Percentiles rank a stretch among this genome's conserved stretches.
phyloP scores from a whole-genome alignment of 2,113 vertebrate genomes.

The Suncus etruscus region DNA sequence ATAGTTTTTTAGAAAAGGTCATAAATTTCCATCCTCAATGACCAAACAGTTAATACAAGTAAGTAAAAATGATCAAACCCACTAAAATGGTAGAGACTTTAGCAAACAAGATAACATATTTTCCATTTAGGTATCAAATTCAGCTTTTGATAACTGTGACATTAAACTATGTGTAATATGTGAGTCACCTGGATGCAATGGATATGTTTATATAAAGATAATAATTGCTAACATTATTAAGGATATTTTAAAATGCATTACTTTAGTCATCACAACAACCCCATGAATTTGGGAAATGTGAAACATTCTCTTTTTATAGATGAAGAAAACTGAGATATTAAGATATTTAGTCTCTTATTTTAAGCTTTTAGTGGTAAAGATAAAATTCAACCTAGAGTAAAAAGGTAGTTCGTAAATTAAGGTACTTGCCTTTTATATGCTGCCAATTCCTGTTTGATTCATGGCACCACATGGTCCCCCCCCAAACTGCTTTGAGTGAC shows the following conservation, averaged over 20 bases:
- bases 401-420: too few relatives aligned
- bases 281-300: background rate
- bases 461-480: too few relatives aligned
- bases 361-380: too few relatives aligned
- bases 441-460: too few relatives aligned
- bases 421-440: too few relatives aligned
- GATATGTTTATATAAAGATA: background rate
- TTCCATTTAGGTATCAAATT: background rate
- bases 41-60: background rate
- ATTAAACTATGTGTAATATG: background rate
- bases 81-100: background rate
- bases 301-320: too few relatives aligned
- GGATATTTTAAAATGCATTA: background rate
- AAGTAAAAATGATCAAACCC: background rate
- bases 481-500: too few relatives aligned
- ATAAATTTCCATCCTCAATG: background rate
- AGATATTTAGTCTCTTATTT: too few relatives aligned
- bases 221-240: background rate
- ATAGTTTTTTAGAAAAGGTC: background rate
- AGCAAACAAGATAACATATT: background rate
- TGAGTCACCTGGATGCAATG: background rate
- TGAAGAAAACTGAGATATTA: too few relatives aligned
- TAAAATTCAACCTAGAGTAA: too few relatives aligned
- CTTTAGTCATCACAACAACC: background rate
- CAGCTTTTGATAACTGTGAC: background rate